Conservation (phyloP, 2,113 vertebrate species). For the Mormyrus lacerda region DNA sequence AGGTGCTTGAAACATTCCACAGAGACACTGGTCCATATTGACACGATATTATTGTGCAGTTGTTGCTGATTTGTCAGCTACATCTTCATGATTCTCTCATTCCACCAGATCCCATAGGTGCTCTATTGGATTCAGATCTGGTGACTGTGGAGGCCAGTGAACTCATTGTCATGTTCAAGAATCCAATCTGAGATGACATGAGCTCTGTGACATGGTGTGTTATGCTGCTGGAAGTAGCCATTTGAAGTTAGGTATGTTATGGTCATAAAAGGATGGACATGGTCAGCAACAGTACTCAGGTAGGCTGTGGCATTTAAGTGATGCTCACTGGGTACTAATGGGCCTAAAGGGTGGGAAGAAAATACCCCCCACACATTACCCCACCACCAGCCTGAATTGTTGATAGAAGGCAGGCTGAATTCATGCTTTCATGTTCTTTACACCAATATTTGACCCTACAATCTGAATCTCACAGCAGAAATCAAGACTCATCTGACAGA, state of each 20-base stretch:
- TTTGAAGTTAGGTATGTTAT: neutral
- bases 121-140: neutral
- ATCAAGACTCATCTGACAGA: neutral
- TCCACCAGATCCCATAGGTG: neutral
- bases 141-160: neutral
- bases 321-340: neutral
- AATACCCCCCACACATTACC: neutral
- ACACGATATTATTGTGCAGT: neutral
- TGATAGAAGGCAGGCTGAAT: neutral
- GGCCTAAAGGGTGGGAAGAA: neutral
- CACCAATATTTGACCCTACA: neutral
- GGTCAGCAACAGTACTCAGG: neutral
- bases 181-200: neutral
- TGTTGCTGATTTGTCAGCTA: neutral
- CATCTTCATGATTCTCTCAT: neutral
- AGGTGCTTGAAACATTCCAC: neutral
- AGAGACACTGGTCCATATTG: neutral
- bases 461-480: neutral
- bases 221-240: neutral
- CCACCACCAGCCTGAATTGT: neutral
- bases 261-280: neutral
- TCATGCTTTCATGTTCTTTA: neutral
- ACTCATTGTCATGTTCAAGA: neutral
- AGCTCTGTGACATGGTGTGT: neutral
- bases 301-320: neutral